Percentiles rank a stretch among this genome's conserved stretches.
phyloP scores from a whole-genome alignment of 1,140 invertebrate species.

The Wiebesia pumilae region DNA sequence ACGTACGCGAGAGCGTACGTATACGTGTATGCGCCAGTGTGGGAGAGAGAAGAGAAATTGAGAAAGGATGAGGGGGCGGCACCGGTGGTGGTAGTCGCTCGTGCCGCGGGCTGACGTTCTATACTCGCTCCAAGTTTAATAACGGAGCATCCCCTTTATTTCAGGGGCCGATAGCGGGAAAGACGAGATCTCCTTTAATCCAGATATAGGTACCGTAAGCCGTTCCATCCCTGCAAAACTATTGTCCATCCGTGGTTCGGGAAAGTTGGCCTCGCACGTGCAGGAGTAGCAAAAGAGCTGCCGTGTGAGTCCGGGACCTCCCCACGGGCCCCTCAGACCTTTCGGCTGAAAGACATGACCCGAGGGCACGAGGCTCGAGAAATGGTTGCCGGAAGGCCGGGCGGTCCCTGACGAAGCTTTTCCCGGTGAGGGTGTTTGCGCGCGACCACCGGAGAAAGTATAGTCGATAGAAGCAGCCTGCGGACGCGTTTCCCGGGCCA shows the following conservation, averaged over 20 bases:
- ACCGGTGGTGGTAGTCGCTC: constrained; percentile 40
- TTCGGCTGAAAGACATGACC: too few relatives aligned
- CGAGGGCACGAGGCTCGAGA: too few relatives aligned
- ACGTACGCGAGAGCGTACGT: background rate
- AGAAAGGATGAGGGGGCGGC: constrained; percentile 51
- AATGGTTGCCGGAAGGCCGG: background rate
- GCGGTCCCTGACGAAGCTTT: background rate
- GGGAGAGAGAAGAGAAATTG: constrained; percentile 36
- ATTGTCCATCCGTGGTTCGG: constrained; percentile 16
- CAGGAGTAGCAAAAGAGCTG: too few relatives aligned
- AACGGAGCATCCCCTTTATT: constrained; percentile 71
- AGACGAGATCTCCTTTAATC: constrained; percentile 70
- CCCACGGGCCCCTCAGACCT: too few relatives aligned
- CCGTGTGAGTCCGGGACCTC: background rate
- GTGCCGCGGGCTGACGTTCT: constrained; percentile 30
- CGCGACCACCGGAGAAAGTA: background rate
- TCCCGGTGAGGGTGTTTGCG: background rate
- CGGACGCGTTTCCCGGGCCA: background rate
- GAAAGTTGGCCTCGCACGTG: too few relatives aligned
- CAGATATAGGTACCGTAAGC: constrained; percentile 64
- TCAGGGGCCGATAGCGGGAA: constrained; percentile 60
- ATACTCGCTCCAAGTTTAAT: constrained; percentile 60
- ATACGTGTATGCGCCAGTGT: background rate
- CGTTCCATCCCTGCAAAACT: constrained; percentile 49
- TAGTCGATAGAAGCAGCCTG: background rate